These are phyloP conservation scores for Scaptomyza pallida DNA, from an alignment of 1,140 invertebrate species.

Conservation along the genomic window DNA sequence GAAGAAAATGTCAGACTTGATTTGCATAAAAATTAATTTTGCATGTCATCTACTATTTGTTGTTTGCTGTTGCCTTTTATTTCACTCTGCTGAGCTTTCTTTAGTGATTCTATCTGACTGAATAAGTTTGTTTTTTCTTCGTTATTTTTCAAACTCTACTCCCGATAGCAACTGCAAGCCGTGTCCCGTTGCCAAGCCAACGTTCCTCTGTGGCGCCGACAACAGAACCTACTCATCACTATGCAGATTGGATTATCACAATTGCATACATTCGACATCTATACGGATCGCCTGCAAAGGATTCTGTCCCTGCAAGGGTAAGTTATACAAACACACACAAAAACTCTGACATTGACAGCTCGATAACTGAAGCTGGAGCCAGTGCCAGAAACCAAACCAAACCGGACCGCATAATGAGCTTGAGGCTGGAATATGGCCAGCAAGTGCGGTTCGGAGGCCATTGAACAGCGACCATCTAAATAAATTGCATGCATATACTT, in stretches of 20 bases:
- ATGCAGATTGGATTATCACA: slow-evolving; percentile 95
- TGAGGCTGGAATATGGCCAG: slow-evolving; percentile 58
- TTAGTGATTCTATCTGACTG: slow-evolving; percentile 45
- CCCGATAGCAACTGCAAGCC: slow-evolving; percentile 88
- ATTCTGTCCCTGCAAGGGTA: slow-evolving; percentile 93
- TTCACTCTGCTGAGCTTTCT: slow-evolving; percentile 49
- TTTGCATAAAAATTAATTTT: slow-evolving; percentile 83
- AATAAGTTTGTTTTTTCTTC: neutral
- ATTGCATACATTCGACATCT: slow-evolving; percentile 92
- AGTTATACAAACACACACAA: slow-evolving; percentile 37
- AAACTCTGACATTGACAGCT: slow-evolving; percentile 25
- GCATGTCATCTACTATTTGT: slow-evolving; percentile 78
- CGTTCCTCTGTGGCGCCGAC: slow-evolving; percentile 94
- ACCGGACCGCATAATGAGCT: slow-evolving; percentile 66
- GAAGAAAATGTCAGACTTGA: no score
- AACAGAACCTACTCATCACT: slow-evolving; percentile 96
- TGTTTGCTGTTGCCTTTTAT: slow-evolving; percentile 34
- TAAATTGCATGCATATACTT: slow-evolving; percentile 52
- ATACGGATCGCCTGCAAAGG: slow-evolving; percentile 93
- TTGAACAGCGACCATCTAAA: slow-evolving; percentile 38
- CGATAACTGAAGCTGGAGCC: neutral
- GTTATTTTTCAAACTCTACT: slow-evolving; percentile 27
- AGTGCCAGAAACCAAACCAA: slow-evolving; percentile 29
- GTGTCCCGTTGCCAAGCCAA: slow-evolving; percentile 91
- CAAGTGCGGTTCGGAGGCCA: slow-evolving; percentile 6